Percentiles rank a stretch among this genome's conserved stretches.
Conservation (phyloP, 1,140 invertebrate species). For the Lamellibrachia luymesi region DNA sequence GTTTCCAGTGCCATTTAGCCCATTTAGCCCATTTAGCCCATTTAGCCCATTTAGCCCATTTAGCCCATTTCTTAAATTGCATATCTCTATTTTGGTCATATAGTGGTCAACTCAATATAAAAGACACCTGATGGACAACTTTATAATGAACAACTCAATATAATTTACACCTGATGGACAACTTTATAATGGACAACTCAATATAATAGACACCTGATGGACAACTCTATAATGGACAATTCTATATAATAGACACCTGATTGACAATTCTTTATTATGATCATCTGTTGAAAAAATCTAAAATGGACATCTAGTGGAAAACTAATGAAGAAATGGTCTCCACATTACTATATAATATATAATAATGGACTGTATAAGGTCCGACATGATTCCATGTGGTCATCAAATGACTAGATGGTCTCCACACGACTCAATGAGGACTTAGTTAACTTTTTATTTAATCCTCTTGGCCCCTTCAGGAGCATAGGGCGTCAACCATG, state of each 20-base stretch:
- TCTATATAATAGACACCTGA: not conserved
- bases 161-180: too few relatives aligned
- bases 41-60: not conserved
- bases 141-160: too few relatives aligned
- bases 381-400: not conserved
- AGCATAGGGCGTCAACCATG: too few relatives aligned
- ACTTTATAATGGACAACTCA: not conserved
- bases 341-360: not conserved
- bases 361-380: not conserved
- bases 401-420: not conserved
- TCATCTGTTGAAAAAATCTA: not conserved
- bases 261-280: not conserved
- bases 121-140: too few relatives aligned
- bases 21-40: not conserved
- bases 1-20: not conserved
- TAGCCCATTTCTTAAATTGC: not conserved
- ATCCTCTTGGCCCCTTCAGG: too few relatives aligned
- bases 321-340: not conserved
- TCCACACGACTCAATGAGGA: not conserved
- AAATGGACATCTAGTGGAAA: not conserved
- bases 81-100: not conserved
- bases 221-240: not conserved
- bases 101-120: too few relatives aligned
- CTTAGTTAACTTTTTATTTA: too few relatives aligned
- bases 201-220: not conserved